A percentile compares a stretch with the other conserved stretches of the same genome.
These are phyloP conservation scores for Ceyx cyanopectus DNA, from an alignment of 2,113 vertebrate genomes.

Conservation along the genomic window DNA sequence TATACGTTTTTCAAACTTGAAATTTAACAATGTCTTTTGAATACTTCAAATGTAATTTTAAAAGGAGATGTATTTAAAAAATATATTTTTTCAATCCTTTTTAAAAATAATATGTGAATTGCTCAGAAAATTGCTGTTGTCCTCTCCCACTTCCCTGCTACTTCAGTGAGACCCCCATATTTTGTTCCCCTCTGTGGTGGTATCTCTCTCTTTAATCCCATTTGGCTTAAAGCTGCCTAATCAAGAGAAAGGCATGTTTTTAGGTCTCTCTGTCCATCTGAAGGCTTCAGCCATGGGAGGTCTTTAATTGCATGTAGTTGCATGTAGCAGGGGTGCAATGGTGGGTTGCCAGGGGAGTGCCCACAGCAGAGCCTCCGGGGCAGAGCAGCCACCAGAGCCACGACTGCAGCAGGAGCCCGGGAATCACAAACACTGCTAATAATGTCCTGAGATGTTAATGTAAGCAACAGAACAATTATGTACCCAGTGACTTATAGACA, in stretches of 20 bases:
- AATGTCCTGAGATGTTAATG: conserved; percentile 68
- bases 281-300: background rate
- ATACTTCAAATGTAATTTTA: background rate
- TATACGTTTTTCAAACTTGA: background rate
- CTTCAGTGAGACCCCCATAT: background rate
- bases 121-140: background rate
- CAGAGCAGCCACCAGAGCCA: conserved; percentile 21
- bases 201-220: conserved; percentile 36
- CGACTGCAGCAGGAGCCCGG: background rate
- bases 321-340: background rate
- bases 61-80: background rate
- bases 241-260: conserved; percentile 36
- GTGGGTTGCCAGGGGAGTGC: background rate
- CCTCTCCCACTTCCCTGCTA: background rate
- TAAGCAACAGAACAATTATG: conserved; percentile 73
- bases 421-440: conserved; percentile 49
- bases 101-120: background rate
- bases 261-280: conserved; percentile 9
- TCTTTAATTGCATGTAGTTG: conserved; percentile 57
- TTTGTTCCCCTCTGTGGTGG: background rate
- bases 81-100: background rate
- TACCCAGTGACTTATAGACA: conserved; percentile 54
- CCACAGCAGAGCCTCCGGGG: background rate
- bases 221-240: conserved; percentile 50
- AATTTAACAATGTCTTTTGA: background rate